Evolutionary conservation across 1,140 invertebrate species (phyloP), one percentile per base, ranked within the genome.

Genomic region (Drosophila kikkawai): DNA sequence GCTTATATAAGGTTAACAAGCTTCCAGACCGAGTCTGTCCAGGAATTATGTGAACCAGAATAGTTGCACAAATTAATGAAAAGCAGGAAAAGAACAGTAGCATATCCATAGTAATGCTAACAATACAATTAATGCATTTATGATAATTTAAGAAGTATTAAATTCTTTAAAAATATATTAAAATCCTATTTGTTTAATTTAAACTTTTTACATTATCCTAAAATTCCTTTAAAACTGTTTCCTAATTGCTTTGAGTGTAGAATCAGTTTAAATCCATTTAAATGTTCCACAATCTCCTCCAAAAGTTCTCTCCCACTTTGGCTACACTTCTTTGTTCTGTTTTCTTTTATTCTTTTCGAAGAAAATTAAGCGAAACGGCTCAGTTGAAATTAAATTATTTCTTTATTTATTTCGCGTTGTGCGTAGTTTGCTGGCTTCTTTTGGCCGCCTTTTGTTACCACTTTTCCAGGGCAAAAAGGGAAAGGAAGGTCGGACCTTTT

Each of bases 381-480:
- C 22, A 37, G 39, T 32, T 51, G 13, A 70, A 70, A 70, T 70
- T 44, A 36, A 53, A 67, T 69, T 45, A 67, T 51, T 37, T 66
- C 32, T 32, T 37, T 53, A 69, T 67, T 51, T 66, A 32, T 51
- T 69, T 39, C 4, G 7, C 29, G 6, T 13, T 45, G 36, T n/a
- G 26, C 63, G 39, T 29, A 69, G 47, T 67, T 69, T 12, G 48
- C n/a, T 12, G 39, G 47, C 48, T 68, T 55, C 63, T 55, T 70
- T 58, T 50, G 29, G 12, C 19, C 51, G 51, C 29, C n/a, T 42
- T 50, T 50, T 78, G 67, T 71, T 81, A 47, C 65, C 66, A 75
- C 65, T 85, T 81, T 85, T 12, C 63, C 66, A 51, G 51, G 45
- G 50, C 9, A 64, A 12, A 64, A 34, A 26, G 55, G 29, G 15